Conservation (phyloP, 2,113 vertebrate genomes). For the Gracilinanus agilis region DNA sequence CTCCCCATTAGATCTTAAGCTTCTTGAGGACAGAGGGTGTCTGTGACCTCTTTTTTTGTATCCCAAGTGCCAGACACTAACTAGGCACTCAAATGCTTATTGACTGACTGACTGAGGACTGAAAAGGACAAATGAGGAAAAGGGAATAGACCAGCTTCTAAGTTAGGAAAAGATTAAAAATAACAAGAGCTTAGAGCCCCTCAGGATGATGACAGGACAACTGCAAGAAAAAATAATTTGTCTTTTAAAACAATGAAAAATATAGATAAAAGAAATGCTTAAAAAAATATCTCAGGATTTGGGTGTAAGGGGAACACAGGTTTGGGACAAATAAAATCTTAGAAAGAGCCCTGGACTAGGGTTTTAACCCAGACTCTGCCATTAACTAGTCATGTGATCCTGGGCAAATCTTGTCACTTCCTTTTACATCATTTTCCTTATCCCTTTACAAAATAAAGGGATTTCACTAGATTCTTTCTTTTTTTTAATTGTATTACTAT, state of each 20-base stretch:
- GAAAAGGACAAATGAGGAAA: not conserved
- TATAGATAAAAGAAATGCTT: not conserved
- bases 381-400: conserved; percentile 14
- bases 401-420: conserved; percentile 2
- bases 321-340: conserved; percentile 1
- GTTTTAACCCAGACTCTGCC: not conserved
- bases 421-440: not conserved
- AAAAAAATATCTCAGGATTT: not conserved
- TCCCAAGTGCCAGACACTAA: not conserved
- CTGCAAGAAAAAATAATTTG: not conserved
- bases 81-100: not conserved
- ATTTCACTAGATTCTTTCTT: not conserved
- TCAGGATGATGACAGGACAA: not conserved
- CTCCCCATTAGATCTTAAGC: not conserved
- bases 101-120: not conserved
- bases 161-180: not conserved
- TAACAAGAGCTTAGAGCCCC: not conserved
- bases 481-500: not conserved
- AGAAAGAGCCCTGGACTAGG: conserved; percentile 16
- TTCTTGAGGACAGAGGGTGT: not conserved
- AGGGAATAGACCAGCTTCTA: not conserved
- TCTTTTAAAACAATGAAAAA: not conserved
- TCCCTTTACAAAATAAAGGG: not conserved
- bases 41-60: no score
- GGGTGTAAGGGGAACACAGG: not conserved